Evolutionary conservation across 23 tunicate species (phyloP).

Genomic region (Botrylloides violaceus): DNA sequence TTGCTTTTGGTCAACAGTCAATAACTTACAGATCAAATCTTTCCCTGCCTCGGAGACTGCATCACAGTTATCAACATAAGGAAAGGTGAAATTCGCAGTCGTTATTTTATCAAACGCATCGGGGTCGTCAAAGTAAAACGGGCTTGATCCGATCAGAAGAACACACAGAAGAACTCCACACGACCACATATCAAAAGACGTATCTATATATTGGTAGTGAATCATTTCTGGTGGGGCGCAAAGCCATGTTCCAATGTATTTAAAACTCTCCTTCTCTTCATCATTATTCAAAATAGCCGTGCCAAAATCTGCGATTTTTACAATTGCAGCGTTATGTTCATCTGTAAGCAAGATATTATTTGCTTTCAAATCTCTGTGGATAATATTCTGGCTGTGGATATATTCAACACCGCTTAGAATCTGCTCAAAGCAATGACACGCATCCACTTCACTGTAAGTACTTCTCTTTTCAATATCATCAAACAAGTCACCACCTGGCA

Average conservation of each 20-base stretch:
- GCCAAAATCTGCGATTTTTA: neutral
- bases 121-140: neutral
- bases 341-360: neutral
- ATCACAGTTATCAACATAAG: neutral
- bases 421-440: neutral
- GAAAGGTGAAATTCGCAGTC: too few relatives aligned
- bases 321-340: neutral
- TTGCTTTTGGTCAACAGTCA: neutral
- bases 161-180: neutral
- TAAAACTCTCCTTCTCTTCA: too few relatives aligned
- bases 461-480: neutral
- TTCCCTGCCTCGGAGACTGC: neutral
- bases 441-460: neutral
- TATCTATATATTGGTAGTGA: too few relatives aligned
- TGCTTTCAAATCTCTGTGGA: neutral
- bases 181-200: too few relatives aligned
- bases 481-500: neutral
- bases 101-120: neutral
- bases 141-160: neutral
- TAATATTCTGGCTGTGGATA: neutral
- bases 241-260: too few relatives aligned
- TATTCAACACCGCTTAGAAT: neutral
- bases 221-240: too few relatives aligned
- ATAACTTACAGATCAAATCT: neutral
- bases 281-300: too few relatives aligned